Conservation (phyloP, 2,113 vertebrate genomes). For the Aegotheles bennettii region DNA sequence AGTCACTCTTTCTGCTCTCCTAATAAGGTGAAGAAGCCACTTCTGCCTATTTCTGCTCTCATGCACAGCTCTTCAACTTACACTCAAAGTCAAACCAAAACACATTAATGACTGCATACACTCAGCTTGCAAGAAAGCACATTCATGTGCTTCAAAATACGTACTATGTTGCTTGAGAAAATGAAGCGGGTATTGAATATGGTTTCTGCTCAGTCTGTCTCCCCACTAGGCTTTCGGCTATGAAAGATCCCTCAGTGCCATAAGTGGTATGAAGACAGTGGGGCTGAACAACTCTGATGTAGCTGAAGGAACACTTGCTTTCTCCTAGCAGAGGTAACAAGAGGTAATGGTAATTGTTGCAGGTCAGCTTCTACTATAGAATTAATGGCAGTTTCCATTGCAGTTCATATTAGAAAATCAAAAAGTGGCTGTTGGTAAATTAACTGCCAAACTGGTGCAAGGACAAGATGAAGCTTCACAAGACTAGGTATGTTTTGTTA, state of each 20-base stretch:
- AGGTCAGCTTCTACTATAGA: neutral
- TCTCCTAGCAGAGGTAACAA: neutral
- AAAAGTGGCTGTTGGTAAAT: neutral
- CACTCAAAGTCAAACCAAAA: neutral
- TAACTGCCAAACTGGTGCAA: neutral
- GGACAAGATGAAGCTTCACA: neutral
- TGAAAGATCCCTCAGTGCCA: neutral
- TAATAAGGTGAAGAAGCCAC: neutral
- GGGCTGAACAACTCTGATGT: neutral
- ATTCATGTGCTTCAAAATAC: neutral
- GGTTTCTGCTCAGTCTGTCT: neutral
- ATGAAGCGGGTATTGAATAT: neutral
- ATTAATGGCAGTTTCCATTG: neutral
- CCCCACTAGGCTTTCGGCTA: neutral
- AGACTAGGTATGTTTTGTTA: neutral
- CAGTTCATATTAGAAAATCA: neutral
- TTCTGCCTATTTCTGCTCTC: neutral
- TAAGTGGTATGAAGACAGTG: neutral
- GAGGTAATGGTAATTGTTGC: neutral
- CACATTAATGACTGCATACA: neutral
- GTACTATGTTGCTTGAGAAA: accelerated
- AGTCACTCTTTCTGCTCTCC: neutral
- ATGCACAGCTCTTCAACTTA: neutral
- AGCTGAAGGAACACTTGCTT: neutral
- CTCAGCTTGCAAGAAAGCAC: neutral